Base-by-base conservation (phyloP, 2,888 invertebrate genomes). In the Strigamia maritima region DNA sequence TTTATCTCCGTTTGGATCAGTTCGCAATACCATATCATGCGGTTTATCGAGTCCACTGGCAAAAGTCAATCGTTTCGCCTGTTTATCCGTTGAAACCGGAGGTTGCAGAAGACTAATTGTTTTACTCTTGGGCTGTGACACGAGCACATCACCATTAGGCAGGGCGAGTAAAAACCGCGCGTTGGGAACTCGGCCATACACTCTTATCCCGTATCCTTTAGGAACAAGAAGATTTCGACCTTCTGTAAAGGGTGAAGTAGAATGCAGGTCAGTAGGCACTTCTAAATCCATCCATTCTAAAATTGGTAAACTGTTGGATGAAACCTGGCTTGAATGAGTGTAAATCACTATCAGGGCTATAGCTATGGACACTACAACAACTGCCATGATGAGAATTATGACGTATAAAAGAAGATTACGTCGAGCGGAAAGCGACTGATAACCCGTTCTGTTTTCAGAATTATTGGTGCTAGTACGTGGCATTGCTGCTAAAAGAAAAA, bases 1-100 rank as follows among this genome's bases (percentile, higher is more conserved):
- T 16, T 35, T 0, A 16, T 26, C 12, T 7, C 54, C 26, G 12
- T 54, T 22, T 24, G 10, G 7, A 16, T 12, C 35, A 0, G 44
- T 44, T 4, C 22, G n/a, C 54, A 77, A 22, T 3, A 77, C 77
- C 77, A 77, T 77, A 54, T 77, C 77, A 54, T 77, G 77, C 16
- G 77, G 77, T 26, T 28, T 44, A 16, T 76, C 40, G n/a, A 76
- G 76, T 2, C 76, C 35, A 14, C 19, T 76, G 4, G 35, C 40
- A 40, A 38, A 76, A 40, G 31, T 40, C 24, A 26, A 19, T 2
- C 16, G n/a, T 2, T 14, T 22, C n/a, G 76, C 40, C 7, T 1
- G 4, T 22, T 40, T 16, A 22, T 40, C 40, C n/a, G n/a, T 10
- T 8, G 31, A 38, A 19, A 24, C 24, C 3, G 74, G 28, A 1